These are phyloP conservation scores for Gonioctena quinquepunctata DNA, from an alignment of 1,140 invertebrate species.

Conservation along the genomic window DNA sequence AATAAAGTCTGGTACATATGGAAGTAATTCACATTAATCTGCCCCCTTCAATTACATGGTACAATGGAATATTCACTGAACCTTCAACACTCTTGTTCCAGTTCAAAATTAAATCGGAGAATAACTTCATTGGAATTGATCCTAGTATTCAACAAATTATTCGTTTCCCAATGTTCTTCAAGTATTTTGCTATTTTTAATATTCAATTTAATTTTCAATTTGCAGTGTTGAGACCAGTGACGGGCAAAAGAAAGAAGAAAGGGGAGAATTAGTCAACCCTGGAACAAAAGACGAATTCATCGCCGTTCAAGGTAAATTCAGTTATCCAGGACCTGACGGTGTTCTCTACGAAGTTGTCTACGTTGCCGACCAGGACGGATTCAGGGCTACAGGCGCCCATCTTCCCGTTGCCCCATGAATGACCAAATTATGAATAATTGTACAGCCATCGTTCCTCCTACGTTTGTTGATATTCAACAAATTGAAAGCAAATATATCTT, in stretches of 20 bases:
- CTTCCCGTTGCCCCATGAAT: slow-evolving; percentile 45
- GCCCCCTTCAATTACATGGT: too few relatives aligned
- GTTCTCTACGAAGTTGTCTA: slow-evolving; percentile 65
- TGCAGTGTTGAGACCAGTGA: slow-evolving; percentile 65
- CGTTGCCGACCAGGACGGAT: slow-evolving; percentile 65
- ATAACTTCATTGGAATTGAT: too few relatives aligned
- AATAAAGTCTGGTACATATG: too few relatives aligned
- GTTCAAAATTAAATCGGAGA: too few relatives aligned
- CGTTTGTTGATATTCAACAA: not conserved
- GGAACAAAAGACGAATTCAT: slow-evolving; percentile 53
- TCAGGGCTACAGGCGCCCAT: slow-evolving; percentile 57
- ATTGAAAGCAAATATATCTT: too few relatives aligned
- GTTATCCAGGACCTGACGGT: slow-evolving; percentile 69
- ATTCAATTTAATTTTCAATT: too few relatives aligned
- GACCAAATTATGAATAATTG: not conserved
- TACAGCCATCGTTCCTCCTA: not conserved
- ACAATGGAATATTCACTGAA: too few relatives aligned
- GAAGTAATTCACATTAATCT: too few relatives aligned
- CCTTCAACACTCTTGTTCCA: too few relatives aligned
- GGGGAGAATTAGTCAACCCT: slow-evolving; percentile 59
- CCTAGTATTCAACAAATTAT: too few relatives aligned
- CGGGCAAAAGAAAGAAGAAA: slow-evolving; percentile 60
- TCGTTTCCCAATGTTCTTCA: too few relatives aligned
- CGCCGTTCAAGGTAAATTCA: slow-evolving; percentile 62
- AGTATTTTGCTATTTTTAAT: too few relatives aligned